These are phyloP conservation scores for Unio pictorum DNA, from an alignment of 2,888 invertebrate genomes.

Conservation along the genomic window DNA sequence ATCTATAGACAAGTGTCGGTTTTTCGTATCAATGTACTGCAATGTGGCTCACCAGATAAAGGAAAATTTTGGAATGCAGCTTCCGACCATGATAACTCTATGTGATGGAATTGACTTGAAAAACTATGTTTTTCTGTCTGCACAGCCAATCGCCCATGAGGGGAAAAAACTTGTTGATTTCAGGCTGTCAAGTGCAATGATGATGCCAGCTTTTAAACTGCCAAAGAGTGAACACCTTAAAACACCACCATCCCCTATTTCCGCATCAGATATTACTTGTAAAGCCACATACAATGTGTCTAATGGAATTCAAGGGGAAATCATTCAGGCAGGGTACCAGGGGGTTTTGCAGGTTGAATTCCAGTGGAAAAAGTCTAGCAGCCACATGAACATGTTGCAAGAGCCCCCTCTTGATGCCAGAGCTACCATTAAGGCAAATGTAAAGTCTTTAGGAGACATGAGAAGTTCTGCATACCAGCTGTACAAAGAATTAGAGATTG, in stretches of 20 bases:
- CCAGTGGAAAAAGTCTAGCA: slow-evolving; percentile 40
- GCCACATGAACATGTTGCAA: slow-evolving; percentile 30
- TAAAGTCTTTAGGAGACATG: slow-evolving; percentile 39
- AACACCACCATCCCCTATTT: slow-evolving; percentile 11
- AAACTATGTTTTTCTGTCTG: slow-evolving; percentile 33
- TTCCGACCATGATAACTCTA: slow-evolving; percentile 33
- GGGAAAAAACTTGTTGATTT: slow-evolving; percentile 29
- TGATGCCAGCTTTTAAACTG: slow-evolving; percentile 19
- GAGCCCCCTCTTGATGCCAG: slow-evolving; percentile 45
- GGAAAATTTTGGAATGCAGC: background rate
- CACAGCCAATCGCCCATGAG: slow-evolving; percentile 19
- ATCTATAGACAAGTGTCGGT: background rate
- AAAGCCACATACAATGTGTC: slow-evolving; percentile 32
- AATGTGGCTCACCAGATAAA: too few species aligned
- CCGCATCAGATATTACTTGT: slow-evolving; percentile 28
- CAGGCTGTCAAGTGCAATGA: slow-evolving; percentile 28
- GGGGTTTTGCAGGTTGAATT: slow-evolving; percentile 44
- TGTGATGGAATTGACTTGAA: slow-evolving; percentile 45
- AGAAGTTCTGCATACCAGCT: slow-evolving; percentile 38
- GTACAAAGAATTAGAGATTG: slow-evolving; percentile 43
- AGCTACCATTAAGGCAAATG: slow-evolving; percentile 40
- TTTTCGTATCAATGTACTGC: background rate
- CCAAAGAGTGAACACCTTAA: slow-evolving; percentile 18
- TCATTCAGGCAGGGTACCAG: slow-evolving; percentile 20
- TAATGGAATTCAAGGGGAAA: slow-evolving; percentile 7